A percentile compares a stretch with the other conserved stretches of the same genome.
phyloP scores from a whole-genome alignment of 2,888 invertebrate genomes.

The Stegophylla sp. region DNA sequence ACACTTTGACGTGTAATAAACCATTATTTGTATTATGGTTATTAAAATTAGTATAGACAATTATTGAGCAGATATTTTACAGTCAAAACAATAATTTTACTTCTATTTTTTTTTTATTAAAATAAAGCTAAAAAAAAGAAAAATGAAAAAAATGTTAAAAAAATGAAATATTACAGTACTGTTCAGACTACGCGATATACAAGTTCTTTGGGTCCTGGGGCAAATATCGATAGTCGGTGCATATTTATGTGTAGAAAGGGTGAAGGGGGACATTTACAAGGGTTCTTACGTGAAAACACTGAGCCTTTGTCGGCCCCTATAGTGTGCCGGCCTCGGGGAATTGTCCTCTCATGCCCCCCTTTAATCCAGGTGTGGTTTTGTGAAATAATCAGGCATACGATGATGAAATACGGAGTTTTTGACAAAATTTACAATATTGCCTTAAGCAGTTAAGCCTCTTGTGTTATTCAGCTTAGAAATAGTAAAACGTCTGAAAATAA shows the following conservation, averaged over 20 bases:
- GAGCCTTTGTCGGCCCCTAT: not conserved
- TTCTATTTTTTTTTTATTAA: too few relatives aligned
- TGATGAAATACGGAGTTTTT: constrained; percentile 19
- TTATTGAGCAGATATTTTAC: too few relatives aligned
- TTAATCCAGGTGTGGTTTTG: not conserved
- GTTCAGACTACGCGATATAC: not conserved
- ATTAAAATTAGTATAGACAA: too few relatives aligned
- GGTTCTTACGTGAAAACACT: not conserved
- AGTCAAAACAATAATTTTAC: too few relatives aligned
- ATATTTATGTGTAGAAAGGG: not conserved
- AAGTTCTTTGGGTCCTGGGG: not conserved
- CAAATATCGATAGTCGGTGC: not conserved
- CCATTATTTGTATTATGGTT: too few relatives aligned
- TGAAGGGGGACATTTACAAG: not conserved
- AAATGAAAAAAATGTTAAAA: too few relatives aligned
- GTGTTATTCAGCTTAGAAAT: not conserved
- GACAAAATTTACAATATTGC: not conserved
- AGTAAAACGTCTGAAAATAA: not conserved
- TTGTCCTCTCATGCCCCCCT: not conserved
- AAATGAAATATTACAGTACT: not conserved
- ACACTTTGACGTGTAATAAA: too few relatives aligned
- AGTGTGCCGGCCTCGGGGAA: not conserved
- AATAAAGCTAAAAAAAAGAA: too few relatives aligned
- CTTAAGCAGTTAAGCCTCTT: not conserved
- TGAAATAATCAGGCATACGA: constrained; percentile 12